A percentile compares a stretch with the other conserved stretches of the same genome.
phyloP scores from a whole-genome alignment of 2,888 invertebrate genomes.

The Trichogramma evanescens region DNA sequence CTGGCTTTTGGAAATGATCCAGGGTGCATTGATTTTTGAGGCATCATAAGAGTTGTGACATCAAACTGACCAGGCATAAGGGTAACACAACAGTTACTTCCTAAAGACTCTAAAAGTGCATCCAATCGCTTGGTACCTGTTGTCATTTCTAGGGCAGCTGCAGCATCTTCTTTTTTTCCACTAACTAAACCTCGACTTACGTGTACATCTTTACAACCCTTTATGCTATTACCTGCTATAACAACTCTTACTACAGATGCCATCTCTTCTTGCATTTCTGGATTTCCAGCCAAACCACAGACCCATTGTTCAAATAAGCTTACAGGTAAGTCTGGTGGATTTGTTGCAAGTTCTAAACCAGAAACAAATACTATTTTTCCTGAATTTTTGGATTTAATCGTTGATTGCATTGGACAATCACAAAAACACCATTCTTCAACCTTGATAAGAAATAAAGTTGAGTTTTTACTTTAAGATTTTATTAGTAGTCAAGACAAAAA shows the following conservation, averaged over 20 bases:
- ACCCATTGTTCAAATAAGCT: slow-evolving; percentile 77
- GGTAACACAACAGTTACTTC: slow-evolving; percentile 56
- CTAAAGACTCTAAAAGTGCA: slow-evolving; percentile 31
- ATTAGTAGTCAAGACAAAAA: background rate
- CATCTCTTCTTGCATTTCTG: slow-evolving; percentile 55
- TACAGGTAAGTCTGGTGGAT: slow-evolving; percentile 59
- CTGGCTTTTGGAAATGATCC: slow-evolving; percentile 50
- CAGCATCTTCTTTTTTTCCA: slow-evolving; percentile 28
- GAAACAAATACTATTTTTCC: slow-evolving; percentile 53
- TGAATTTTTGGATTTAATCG: slow-evolving; percentile 10
- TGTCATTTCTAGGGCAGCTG: slow-evolving; percentile 27
- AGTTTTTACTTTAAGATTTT: background rate
- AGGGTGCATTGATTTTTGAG: slow-evolving; percentile 87
- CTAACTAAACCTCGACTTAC: slow-evolving; percentile 25
- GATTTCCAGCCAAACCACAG: slow-evolving; percentile 66
- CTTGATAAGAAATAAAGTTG: slow-evolving; percentile 6
- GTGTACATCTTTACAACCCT: slow-evolving; percentile 25
- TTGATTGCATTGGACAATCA: slow-evolving; percentile 51
- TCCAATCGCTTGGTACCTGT: slow-evolving; percentile 30
- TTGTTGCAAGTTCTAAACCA: slow-evolving; percentile 65
- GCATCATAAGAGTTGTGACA: slow-evolving; percentile 81
- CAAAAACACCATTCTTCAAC: slow-evolving; percentile 78
- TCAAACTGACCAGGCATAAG: slow-evolving; percentile 91
- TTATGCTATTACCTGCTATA: slow-evolving; percentile 55
- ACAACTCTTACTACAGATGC: slow-evolving; percentile 70